Base-by-base conservation (phyloP, 2,113 vertebrate genomes). In the Elephas maximus region DNA sequence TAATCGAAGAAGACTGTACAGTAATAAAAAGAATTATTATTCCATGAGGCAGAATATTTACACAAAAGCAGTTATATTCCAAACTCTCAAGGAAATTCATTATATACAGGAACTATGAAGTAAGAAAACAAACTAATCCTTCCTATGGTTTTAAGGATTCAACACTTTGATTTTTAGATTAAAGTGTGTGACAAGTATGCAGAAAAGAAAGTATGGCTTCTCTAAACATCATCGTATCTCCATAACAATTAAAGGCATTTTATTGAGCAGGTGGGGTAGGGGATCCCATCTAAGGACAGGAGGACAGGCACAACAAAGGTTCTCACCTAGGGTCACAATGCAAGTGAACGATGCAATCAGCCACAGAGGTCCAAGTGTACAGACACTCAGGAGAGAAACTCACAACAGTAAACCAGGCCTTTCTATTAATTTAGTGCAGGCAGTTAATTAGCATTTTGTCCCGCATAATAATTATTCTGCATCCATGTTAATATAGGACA, bases 211-310 rank as follows among this genome's bases (percentile, higher is more conserved):
- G 60, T 37, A 74, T 33, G 28, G 28, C 21, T 51, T 26, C 44
- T 94, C 48, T n/a, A 73, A 74, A 17, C 48, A 51, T 5, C 48
- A 6, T 51, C n/a, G 24, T 6, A 8, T 20, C 24, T 51, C 30
- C 41, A 9, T 21, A 24, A 65, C 33, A 94, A 79, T 4, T 3
- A 26, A 37, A 84, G 74, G 76, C 30, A n/a, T 30, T 76, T 37
- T 2, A 3, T 10, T n/a, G 37, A 74, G 8, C 0, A 1, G 41
- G 6, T 8, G 18, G 18, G 23, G 10, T 9, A 51, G 37, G 48
- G 8, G 45, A 33, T 17, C 12, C 91, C 51, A 45, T 37, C 30
- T 41, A 21, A 28, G 23, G 21, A 3, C 5, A 74, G 30, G 41
- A 90, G 12, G 57, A 24, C 5, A 74, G 9, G 73, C n/a, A n/a